phyloP scores from a whole-genome alignment of 2,888 invertebrate genomes.

The Ophion slaviceki region DNA sequence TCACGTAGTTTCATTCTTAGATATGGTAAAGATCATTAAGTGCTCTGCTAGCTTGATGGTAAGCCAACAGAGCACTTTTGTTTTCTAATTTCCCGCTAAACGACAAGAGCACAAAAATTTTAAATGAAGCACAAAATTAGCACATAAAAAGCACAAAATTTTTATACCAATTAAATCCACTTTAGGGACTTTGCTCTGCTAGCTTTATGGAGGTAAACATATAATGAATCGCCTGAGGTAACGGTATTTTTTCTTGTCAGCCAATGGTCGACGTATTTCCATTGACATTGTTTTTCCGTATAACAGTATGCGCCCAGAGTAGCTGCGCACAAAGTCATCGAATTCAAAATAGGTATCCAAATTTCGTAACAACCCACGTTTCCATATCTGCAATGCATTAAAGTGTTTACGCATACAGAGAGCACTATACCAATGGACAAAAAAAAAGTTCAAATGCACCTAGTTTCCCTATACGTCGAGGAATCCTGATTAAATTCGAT shows the following conservation, averaged over 20 bases:
- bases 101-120: no score
- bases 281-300: neutral
- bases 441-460: neutral
- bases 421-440: neutral
- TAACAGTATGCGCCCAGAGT: no score
- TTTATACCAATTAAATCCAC: no score
- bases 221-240: neutral
- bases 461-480: constrained; percentile 1
- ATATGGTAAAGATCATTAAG: no score
- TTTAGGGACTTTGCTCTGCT: no score
- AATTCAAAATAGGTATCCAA: neutral
- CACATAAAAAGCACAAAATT: no score
- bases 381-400: neutral
- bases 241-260: neutral
- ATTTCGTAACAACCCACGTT: neutral
- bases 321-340: neutral
- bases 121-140: no score
- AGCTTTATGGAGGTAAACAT: no score
- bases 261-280: neutral
- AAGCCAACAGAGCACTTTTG: no score
- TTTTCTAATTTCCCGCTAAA: no score
- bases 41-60: no score
- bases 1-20: no score
- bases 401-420: neutral
- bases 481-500: constrained; percentile 43